A percentile compares a stretch with the other conserved stretches of the same genome.
Conservation (phyloP, 1,140 invertebrate species). For the Plectrocnemia conspersa region DNA sequence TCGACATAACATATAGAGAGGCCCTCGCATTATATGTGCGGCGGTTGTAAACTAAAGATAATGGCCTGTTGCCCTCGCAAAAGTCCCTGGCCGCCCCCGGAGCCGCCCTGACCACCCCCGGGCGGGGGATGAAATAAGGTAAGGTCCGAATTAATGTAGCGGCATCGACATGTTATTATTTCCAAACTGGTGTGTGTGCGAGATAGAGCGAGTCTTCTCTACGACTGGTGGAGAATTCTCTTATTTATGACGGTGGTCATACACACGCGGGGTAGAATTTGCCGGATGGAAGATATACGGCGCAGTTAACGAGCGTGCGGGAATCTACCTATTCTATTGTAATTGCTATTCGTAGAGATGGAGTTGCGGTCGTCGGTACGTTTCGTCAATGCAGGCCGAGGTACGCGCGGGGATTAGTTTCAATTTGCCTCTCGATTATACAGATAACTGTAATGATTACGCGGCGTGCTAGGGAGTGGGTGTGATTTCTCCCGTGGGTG, state of each 20-base stretch:
- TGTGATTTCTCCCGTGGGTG: too few species aligned
- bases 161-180: slow-evolving; percentile 36
- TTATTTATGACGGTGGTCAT: slow-evolving; percentile 35
- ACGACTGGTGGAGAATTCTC: slow-evolving; percentile 15
- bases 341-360: slow-evolving; percentile 52
- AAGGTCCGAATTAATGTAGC: slow-evolving; percentile 36
- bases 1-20: slow-evolving; percentile 33
- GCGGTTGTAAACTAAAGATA: slow-evolving; percentile 34
- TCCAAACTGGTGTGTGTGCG: slow-evolving; percentile 13
- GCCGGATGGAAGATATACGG: slow-evolving; percentile 36
- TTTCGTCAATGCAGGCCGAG: slow-evolving; percentile 33
- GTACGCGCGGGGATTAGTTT: too few species aligned
- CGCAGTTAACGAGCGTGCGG: slow-evolving; percentile 51
- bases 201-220: background rate
- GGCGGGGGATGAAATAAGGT: slow-evolving; percentile 30
- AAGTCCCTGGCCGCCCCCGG: slow-evolving; percentile 9
- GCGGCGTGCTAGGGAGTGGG: too few species aligned
- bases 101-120: background rate
- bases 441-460: too few species aligned
- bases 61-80: slow-evolving; percentile 27
- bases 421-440: too few species aligned
- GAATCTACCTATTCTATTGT: slow-evolving; percentile 53
- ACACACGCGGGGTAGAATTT: slow-evolving; percentile 8
- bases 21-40: slow-evolving; percentile 32
- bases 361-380: slow-evolving; percentile 46